phyloP scores from a whole-genome alignment of 2,113 vertebrate genomes.

The Paramisgurnus dabryanus region DNA sequence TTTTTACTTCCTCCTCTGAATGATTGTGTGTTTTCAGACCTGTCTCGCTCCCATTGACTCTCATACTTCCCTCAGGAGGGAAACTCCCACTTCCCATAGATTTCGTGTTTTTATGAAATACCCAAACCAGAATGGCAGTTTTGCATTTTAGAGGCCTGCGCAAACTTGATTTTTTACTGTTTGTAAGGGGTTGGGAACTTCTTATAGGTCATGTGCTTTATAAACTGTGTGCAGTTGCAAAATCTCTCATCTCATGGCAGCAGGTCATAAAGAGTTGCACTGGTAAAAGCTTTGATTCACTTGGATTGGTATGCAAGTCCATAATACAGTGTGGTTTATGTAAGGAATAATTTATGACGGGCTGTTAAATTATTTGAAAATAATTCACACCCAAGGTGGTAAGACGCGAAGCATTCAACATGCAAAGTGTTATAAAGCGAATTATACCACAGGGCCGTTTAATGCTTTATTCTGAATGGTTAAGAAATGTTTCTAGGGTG shows the following conservation, averaged over 20 bases:
- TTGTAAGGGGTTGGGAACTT: slow-evolving; percentile 43
- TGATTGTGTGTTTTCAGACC: slow-evolving; percentile 36
- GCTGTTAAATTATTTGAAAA: too few species aligned
- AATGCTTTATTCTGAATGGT: too few species aligned
- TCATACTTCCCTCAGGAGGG: slow-evolving; percentile 6
- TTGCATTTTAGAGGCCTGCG: background rate
- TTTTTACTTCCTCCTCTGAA: slow-evolving; percentile 44
- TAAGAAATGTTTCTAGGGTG: too few species aligned
- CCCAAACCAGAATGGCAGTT: background rate
- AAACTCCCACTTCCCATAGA: slow-evolving; percentile 30
- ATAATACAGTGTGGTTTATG: too few species aligned
- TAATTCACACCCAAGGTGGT: too few species aligned
- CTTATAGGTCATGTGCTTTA: slow-evolving; percentile 44
- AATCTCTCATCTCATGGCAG: slow-evolving; percentile 56
- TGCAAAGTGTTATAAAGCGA: too few species aligned
- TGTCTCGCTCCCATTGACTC: slow-evolving; percentile 16
- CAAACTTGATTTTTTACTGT: slow-evolving; percentile 53
- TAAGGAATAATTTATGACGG: too few species aligned
- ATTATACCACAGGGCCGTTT: too few species aligned
- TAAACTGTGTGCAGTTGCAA: slow-evolving; percentile 60
- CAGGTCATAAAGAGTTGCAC: slow-evolving; percentile 34
- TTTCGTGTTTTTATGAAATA: slow-evolving; percentile 7
- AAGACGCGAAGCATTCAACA: too few species aligned
- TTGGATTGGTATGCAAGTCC: too few species aligned
- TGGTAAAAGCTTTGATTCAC: too few species aligned